Conservation (phyloP, 2,888 invertebrate species). For the Lithosia quadra region DNA sequence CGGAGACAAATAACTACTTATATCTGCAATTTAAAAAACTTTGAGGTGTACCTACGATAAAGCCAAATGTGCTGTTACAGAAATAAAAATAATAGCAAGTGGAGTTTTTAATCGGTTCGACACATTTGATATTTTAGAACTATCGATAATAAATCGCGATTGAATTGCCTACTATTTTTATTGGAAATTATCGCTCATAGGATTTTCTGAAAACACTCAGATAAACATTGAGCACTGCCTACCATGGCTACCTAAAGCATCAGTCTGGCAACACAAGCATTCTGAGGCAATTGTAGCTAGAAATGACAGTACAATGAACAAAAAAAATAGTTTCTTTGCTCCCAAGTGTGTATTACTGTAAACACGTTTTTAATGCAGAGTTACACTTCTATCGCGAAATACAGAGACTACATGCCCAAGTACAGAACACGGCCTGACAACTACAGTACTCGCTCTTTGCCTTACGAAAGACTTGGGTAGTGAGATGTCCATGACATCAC, state of each 20-base stretch:
- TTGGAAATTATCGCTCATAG: background rate
- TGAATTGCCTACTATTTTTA: background rate
- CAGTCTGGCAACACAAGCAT: background rate
- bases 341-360: slow-evolving; percentile 1
- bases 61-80: background rate
- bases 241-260: background rate
- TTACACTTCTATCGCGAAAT: slow-evolving; percentile 34
- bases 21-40: background rate
- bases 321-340: background rate
- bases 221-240: background rate
- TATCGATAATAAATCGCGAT: background rate
- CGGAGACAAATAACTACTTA: background rate
- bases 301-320: background rate
- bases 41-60: background rate
- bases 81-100: too few species aligned
- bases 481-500: slow-evolving; percentile 93
- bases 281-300: too few species aligned
- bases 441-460: slow-evolving; percentile 78
- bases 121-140: background rate
- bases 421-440: slow-evolving; percentile 26
- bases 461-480: slow-evolving; percentile 99
- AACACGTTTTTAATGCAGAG: slow-evolving; percentile 34
- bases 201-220: background rate
- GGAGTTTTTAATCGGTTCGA: background rate
- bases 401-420: slow-evolving; percentile 11